These are phyloP conservation scores for Corythornis vintsioides DNA, from an alignment of 2,113 vertebrate species.

Conservation along the genomic window DNA sequence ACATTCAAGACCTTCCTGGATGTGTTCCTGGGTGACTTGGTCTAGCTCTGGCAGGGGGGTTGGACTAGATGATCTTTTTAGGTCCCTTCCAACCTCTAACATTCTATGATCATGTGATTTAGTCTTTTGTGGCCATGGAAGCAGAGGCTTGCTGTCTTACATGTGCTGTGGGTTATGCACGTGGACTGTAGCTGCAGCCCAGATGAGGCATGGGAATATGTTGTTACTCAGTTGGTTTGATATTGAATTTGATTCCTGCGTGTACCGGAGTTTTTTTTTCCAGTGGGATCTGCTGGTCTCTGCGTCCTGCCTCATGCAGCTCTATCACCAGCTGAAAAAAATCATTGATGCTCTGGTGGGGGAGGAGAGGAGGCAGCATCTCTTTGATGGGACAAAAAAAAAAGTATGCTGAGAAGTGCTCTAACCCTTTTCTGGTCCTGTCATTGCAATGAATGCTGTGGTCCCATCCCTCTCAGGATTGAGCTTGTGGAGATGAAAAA, in stretches of 20 bases:
- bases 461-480: neutral
- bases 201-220: neutral
- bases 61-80: no score
- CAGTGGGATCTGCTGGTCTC: neutral
- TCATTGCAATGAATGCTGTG: neutral
- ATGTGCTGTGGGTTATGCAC: rapidly evolving
- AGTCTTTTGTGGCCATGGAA: neutral
- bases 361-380: neutral
- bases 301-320: neutral
- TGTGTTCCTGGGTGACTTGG: no score
- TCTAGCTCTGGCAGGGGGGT: no score
- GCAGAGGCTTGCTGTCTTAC: neutral
- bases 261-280: neutral
- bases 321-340: neutral
- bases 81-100: no score
- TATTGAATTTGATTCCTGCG: neutral
- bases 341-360: neutral
- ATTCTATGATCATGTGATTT: neutral
- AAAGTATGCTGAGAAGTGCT: neutral
- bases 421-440: neutral
- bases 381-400: neutral
- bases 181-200: neutral
- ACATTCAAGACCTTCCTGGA: no score
- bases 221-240: neutral
- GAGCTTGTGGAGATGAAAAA: neutral